These are phyloP conservation scores for Tolmerus cingulatus DNA, from an alignment of 2,888 invertebrate species.

Conservation along the genomic window DNA sequence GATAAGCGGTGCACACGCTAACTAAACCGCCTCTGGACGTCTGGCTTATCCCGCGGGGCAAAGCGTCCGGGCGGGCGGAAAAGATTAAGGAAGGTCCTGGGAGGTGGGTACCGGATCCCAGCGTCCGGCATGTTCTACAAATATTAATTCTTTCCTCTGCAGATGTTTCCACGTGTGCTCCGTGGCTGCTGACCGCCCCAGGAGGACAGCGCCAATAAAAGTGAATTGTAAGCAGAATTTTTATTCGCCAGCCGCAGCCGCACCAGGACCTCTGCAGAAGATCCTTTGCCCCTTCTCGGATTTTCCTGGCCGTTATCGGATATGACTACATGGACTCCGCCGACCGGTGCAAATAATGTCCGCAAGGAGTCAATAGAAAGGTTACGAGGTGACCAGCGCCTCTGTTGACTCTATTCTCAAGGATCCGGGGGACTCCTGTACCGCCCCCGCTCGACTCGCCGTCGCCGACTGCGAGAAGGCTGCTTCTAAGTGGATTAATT, in stretches of 20 bases:
- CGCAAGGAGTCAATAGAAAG: constrained; percentile 28
- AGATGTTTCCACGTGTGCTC: constrained; percentile 26
- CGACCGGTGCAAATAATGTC: constrained; percentile 29
- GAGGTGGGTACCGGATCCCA: background rate
- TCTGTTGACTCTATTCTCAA: constrained; percentile 31
- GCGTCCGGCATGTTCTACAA: constrained; percentile 20
- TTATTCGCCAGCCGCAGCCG: background rate
- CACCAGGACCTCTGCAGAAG: background rate
- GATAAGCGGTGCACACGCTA: background rate
- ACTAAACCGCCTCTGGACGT: background rate
- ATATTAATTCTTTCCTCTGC: constrained; percentile 33
- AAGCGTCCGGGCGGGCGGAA: background rate
- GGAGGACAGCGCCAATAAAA: constrained; percentile 1
- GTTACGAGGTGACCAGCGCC: background rate
- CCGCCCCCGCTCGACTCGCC: background rate
- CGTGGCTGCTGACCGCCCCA: background rate
- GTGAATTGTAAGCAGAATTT: constrained; percentile 36
- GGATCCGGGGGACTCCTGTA: background rate
- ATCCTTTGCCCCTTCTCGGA: background rate
- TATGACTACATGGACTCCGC: background rate
- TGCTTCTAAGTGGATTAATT: constrained; percentile 18
- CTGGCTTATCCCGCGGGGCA: background rate
- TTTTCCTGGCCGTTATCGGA: constrained; percentile 15
- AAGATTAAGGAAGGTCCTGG: constrained; percentile 30
- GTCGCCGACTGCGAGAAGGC: background rate